Base-by-base conservation (phyloP, 1,140 invertebrate genomes). In the Macrocentrus cingulum region DNA sequence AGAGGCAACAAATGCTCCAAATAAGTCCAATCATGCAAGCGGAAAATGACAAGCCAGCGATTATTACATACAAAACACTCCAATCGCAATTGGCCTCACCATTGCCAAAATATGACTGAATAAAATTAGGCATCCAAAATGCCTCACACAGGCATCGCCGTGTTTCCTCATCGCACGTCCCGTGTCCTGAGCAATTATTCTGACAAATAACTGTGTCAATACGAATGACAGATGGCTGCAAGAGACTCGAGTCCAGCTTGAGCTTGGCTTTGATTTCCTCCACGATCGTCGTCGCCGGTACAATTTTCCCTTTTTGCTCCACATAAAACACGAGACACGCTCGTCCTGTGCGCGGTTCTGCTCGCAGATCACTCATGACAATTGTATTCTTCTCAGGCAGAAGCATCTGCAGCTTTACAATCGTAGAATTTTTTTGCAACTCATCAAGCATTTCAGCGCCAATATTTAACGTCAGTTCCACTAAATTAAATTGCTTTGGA, bases 121-220 rank as follows among this genome's bases (percentile, higher is more conserved):
- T 80, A 46, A 87, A 75, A 75, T 89, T 87, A 69, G 94, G 88
- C 92, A 97, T 97, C 94, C 94, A 98, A 81, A 97, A 97, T 22
- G 92, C 90, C 79, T 96, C 92, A 80, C 95, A 98, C 45, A 91
- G 81, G 69, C 95, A 98, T 48, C 86, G 83, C 68, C 93, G 84
- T 7, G 90, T 89, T 61, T 87, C 84, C 70, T 91, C 87, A 76
- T 95, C 88, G 76, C 95, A 97, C 15, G 86, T 84, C 36, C 94
- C 95, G 78, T 97, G 94, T 1, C 89, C 90, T 34, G 94, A 96
- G 80, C 94, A 97, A 75, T 92, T 87, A 78, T 95, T 95, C 69
- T 97, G 92, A 67, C 95, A 97, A 42, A 95, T 83, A 58, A 85
- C 83, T 9, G 92, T 92, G 68, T 92, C 88, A 45, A 95, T 82